phyloP scores from a whole-genome alignment of 2,888 invertebrate genomes.

The Tiphia femorata region DNA sequence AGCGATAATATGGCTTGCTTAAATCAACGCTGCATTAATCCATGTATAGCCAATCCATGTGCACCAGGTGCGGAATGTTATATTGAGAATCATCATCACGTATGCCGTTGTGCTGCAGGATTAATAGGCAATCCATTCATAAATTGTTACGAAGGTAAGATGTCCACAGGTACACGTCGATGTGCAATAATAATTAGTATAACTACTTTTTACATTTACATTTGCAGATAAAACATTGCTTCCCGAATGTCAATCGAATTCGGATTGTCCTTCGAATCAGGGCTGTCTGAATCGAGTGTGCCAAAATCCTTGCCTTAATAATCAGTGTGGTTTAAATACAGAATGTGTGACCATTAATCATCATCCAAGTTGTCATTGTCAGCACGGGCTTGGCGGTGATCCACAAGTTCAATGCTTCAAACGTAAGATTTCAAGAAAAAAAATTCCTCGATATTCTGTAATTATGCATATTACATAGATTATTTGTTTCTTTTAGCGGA shows the following conservation, averaged over 20 bases:
- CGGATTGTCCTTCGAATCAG: constrained; percentile 81
- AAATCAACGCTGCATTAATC: constrained; percentile 81
- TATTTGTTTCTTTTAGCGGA: constrained; percentile 74
- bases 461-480: neutral
- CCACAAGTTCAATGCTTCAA: constrained; percentile 87
- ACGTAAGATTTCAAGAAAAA: constrained; percentile 75
- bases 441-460: neutral
- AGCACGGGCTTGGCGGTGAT: constrained; percentile 88
- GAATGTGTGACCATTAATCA: constrained; percentile 83
- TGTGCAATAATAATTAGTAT: no score
- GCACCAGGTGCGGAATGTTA: constrained; percentile 84
- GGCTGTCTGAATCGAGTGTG: constrained; percentile 86
- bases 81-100: constrained; percentile 81
- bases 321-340: constrained; percentile 86
- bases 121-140: constrained; percentile 85
- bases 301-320: constrained; percentile 84
- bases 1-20: constrained; percentile 79
- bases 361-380: constrained; percentile 87
- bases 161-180: no score
- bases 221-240: constrained; percentile 66
- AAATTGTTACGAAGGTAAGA: constrained; percentile 77
- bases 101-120: constrained; percentile 82
- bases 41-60: constrained; percentile 81
- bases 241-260: constrained; percentile 80
- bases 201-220: neutral